Base-by-base conservation (phyloP, 1,140 invertebrate genomes). In the Trichogramma pretiosum region DNA sequence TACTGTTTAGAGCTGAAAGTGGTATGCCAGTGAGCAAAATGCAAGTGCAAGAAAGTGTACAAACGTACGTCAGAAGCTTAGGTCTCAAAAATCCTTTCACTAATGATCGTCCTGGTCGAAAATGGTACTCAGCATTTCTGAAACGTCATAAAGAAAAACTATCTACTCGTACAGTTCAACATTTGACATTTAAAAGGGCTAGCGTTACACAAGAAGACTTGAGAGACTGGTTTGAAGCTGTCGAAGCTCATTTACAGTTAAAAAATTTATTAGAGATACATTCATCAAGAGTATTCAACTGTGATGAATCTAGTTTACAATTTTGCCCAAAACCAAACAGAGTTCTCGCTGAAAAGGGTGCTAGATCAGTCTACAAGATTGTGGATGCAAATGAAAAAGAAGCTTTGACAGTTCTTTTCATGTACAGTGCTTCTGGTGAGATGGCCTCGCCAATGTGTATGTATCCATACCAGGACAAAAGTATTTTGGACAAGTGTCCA, bases 351-450 rank as follows among this genome's bases (percentile, higher is more conserved):
- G 33, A 48, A 50, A 62, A 61, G 59, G 65, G 61, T n/a, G 45
- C 53, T 16, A 62, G 52, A 59, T 56, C 64, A 41, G 56, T 66
- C 7, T 67, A 68, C 44, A 58, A 58, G 37, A 26, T 67, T 13
- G 55, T 59, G 5, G 23, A 57, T 16, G 13, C 16, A n/a, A 38
- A 35, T 23, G 47, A 50, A n/a, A 68, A 64, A 54, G 52, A 48
- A 43, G 47, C 38, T 28, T 19, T 64, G 0, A 67, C 63, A 8
- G 57, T 58, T 1, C 52, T 58, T 5, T 56, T 56, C 46, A 61
- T 57, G 30, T 64, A 61, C 55, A 40, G 38, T 37, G 61, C 59
- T 9, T 42, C 21, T 36, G 63, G 61, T 4, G 18, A 46, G 32
- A 21, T 56, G 16, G 41, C 47, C 18, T 59, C 57, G 36, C 60